Evolutionary conservation across 2,888 invertebrate genomes (phyloP).

Genomic region (Epirrita christyi): DNA sequence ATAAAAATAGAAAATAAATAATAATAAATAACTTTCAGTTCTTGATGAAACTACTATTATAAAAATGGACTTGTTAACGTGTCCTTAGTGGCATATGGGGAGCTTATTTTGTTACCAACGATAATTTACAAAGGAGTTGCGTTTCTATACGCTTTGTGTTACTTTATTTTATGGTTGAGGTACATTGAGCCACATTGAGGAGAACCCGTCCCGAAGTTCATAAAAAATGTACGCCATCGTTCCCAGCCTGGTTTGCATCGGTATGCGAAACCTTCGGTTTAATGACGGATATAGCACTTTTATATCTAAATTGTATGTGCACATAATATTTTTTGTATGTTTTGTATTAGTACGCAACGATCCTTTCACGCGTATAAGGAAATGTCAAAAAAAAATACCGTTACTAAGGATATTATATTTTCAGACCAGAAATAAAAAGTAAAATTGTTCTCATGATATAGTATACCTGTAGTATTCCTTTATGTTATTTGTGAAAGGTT

Average conservation of each 20-base stretch:
- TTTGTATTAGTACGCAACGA: neutral
- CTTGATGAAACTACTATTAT: too few relatives aligned
- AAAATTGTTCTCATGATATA: too few relatives aligned
- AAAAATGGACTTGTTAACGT: too few relatives aligned
- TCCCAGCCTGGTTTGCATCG: constrained; percentile 29
- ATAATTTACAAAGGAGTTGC: neutral
- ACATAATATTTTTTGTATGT: too few relatives aligned
- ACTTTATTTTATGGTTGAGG: neutral
- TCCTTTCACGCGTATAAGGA: neutral
- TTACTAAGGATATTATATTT: neutral
- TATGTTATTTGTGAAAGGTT: too few relatives aligned
- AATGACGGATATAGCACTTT: constrained; percentile 22
- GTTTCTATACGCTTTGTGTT: neutral
- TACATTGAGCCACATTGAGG: constrained; percentile 8
- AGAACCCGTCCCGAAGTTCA: constrained; percentile 7
- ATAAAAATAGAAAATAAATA: too few relatives aligned
- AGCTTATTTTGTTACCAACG: neutral
- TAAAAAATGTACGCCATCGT: constrained; percentile 25
- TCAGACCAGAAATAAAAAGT: too few relatives aligned
- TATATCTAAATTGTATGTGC: constrained; percentile 15
- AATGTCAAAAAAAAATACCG: neutral
- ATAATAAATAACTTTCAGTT: too few relatives aligned
- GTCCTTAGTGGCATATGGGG: neutral
- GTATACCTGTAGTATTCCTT: too few relatives aligned
- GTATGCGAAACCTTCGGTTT: constrained; percentile 21